Evolutionary conservation across 2,797 vertebrate species (phyloP), one percentile per base, ranked within the genome.

Genomic region (Melanotaenia nigrans): DNA sequence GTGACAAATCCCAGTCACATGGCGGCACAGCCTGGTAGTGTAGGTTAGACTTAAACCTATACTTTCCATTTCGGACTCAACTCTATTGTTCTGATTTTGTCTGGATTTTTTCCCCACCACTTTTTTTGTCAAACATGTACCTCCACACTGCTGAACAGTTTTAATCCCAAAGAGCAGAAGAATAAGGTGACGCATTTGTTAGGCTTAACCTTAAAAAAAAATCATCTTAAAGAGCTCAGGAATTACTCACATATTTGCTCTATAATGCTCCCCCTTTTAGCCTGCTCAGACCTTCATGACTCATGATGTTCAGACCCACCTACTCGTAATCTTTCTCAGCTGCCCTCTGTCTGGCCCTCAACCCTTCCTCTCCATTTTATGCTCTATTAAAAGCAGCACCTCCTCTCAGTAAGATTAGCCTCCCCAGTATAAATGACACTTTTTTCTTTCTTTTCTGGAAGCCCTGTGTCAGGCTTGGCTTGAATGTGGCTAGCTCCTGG

Each of bases 1-100:
- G 81, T 87, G 85, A 88, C 76, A 87, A 79, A 83, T 72, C 77
- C 79, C 69, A 68, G 83, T 89, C 89, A 89, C 87, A 82, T 88
- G 82, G 72, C 70, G 30, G 20, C 53, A 28, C n/a, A 74, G 65
- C 61, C 60, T 76, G 38, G 54, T 3, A 40, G 72, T 68, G 25
- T 33, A 38, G 72, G 62, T 54, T 35, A 60, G 16, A 78, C 65
- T 76, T 13, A 8, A 53, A 63, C 32, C 63, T 62, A 36, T 66
- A 65, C 81, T 83, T 83, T 82, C 71, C 60, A 61, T 75, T 81
- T 68, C 35, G 1, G 61, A 40, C 58, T 32, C 73, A 88, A 76
- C 66, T 73, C 61, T 70, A n/a, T 78, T 55, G 53, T 55, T 32
- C 25, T 18, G 14, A 14, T 56, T 18, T 3, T 24, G 25, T 32